Percentiles rank a stretch among this genome's conserved stretches.
Evolutionary conservation across 2,797 vertebrate genomes (phyloP).

Genomic region (Pangasius sanitwongsei): DNA sequence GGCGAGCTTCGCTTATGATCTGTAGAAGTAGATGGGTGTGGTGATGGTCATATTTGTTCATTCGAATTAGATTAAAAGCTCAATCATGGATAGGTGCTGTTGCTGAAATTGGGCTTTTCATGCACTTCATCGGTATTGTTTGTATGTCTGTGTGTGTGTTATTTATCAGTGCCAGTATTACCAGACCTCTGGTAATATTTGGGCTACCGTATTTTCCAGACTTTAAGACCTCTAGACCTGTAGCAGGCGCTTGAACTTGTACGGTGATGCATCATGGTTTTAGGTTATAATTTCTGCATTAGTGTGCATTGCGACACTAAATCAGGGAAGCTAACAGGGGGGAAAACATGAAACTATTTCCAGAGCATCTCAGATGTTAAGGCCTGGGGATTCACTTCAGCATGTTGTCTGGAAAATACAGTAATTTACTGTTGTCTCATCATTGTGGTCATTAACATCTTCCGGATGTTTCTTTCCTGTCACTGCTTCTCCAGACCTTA

Average conservation of each 20-base stretch:
- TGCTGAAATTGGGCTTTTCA: neutral
- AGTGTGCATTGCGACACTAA: neutral
- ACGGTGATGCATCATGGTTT: neutral
- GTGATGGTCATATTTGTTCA: neutral
- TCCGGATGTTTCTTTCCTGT: slow-evolving; percentile 68
- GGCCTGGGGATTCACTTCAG: neutral
- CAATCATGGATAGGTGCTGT: neutral
- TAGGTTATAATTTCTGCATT: neutral
- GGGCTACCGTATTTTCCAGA: slow-evolving; percentile 34
- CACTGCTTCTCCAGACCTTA: slow-evolving; percentile 81
- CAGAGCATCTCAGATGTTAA: neutral
- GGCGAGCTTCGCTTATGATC: slow-evolving; percentile 24
- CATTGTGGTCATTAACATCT: slow-evolving; percentile 61
- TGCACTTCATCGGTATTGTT: neutral
- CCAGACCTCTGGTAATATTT: slow-evolving; percentile 12
- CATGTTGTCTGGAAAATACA: slow-evolving; percentile 25
- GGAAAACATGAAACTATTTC: neutral
- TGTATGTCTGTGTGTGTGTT: neutral
- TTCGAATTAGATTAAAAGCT: neutral
- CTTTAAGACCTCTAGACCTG: neutral
- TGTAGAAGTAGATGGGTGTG: neutral
- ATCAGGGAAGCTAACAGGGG: neutral
- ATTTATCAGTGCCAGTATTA: neutral
- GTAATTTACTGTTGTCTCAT: neutral
- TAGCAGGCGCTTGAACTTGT: neutral